A percentile compares a stretch with the other conserved stretches of the same genome.
Evolutionary conservation across 2,888 invertebrate species (phyloP).

Genomic region (Monochamus alternatus): DNA sequence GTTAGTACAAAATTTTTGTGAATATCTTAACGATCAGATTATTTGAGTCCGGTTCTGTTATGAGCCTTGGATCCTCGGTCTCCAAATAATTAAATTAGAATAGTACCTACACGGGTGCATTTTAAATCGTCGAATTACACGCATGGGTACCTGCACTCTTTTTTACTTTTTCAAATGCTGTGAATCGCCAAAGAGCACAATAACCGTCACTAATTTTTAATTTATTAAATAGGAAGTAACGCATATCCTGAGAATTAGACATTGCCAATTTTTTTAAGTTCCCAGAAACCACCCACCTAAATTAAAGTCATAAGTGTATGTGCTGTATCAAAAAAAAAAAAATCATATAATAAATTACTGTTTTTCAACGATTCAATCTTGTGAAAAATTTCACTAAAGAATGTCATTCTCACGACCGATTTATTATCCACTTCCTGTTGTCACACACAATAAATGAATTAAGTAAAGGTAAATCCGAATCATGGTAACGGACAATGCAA

Average conservation of each 20-base stretch:
- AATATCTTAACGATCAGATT: too few relatives aligned
- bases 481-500: not conserved
- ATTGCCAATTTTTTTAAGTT: not conserved
- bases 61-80: too few relatives aligned
- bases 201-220: not conserved
- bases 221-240: not conserved
- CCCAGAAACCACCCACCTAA: not conserved
- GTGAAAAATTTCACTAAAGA: not conserved
- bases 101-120: not conserved
- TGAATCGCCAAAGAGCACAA: not conserved
- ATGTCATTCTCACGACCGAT: conserved; percentile 5
- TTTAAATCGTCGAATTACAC: not conserved
- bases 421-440: conserved; percentile 1
- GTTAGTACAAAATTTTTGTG: too few relatives aligned
- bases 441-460: not conserved
- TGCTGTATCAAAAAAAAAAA: not conserved
- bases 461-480: not conserved
- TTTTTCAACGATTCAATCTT: not conserved
- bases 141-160: not conserved
- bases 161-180: not conserved
- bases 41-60: too few relatives aligned
- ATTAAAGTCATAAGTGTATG: not conserved
- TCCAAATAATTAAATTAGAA: too few relatives aligned
- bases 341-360: too few relatives aligned
- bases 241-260: not conserved